Conservation (phyloP, 2,888 invertebrate genomes). For the Sminthurides aquaticus region DNA sequence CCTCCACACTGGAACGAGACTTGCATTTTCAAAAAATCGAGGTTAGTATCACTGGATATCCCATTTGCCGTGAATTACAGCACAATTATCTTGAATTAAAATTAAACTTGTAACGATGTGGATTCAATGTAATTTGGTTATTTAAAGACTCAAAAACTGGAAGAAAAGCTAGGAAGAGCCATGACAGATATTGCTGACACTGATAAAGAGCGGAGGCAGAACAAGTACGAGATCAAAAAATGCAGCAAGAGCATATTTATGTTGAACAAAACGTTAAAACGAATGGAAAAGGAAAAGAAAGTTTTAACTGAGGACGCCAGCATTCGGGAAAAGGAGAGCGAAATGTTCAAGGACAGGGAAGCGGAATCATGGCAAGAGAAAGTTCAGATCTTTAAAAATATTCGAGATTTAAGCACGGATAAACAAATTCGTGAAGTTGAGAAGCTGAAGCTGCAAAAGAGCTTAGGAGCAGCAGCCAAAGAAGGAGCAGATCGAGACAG, state of each 20-base stretch:
- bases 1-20: neutral
- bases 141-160: constrained; percentile 16
- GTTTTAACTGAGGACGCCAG: constrained; percentile 27
- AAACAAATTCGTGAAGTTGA: constrained; percentile 30
- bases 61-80: neutral
- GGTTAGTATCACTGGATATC: constrained; percentile 6
- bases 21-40: constrained; percentile 5
- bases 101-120: no score
- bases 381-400: constrained; percentile 24
- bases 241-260: constrained; percentile 26
- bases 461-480: constrained; percentile 28
- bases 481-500: constrained; percentile 31
- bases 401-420: constrained; percentile 31
- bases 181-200: constrained; percentile 19
- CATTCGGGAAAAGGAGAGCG: constrained; percentile 30
- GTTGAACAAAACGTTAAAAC: constrained; percentile 24
- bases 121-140: constrained; percentile 4
- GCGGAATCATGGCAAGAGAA: constrained; percentile 20
- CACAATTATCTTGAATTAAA: no score
- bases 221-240: constrained; percentile 19
- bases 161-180: constrained; percentile 22
- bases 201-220: constrained; percentile 22
- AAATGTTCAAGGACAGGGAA: constrained; percentile 22
- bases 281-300: constrained; percentile 32
- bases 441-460: constrained; percentile 31